phyloP scores from a whole-genome alignment of 2,888 invertebrate species.

The Anaspis maculata region DNA sequence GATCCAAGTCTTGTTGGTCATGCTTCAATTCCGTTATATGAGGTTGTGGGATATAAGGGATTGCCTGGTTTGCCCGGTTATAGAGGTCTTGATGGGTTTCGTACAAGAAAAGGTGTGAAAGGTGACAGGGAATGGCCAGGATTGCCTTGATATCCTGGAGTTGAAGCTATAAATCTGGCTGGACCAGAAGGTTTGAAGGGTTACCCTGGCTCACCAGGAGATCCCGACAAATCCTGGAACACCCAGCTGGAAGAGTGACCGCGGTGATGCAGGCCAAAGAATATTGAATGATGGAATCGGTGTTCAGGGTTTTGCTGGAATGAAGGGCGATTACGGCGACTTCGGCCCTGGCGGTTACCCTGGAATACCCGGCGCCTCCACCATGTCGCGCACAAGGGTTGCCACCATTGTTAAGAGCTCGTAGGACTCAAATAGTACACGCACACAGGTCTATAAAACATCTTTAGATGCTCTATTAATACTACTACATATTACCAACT shows the following conservation, averaged over 20 bases:
- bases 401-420: too few species aligned
- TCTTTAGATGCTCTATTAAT: too few species aligned
- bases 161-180: slow-evolving; percentile 30
- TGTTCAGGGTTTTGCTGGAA: slow-evolving; percentile 33
- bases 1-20: too few species aligned
- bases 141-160: slow-evolving; percentile 36
- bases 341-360: slow-evolving; percentile 38
- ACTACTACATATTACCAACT: too few species aligned
- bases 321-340: slow-evolving; percentile 38
- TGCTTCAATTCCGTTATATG: background rate
- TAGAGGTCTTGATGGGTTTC: slow-evolving; percentile 41
- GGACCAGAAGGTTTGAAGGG: slow-evolving; percentile 61
- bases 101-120: slow-evolving; percentile 50
- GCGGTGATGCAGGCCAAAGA: slow-evolving; percentile 48
- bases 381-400: too few species aligned
- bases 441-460: too few species aligned
- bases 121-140: slow-evolving; percentile 51
- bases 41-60: slow-evolving; percentile 37
- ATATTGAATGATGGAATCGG: slow-evolving; percentile 46
- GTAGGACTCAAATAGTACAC: too few species aligned
- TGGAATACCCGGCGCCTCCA: slow-evolving; percentile 33
- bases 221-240: slow-evolving; percentile 45
- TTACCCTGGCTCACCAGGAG: slow-evolving; percentile 56
- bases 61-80: slow-evolving; percentile 34
- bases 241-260: slow-evolving; percentile 45